Percentiles rank a stretch among this genome's conserved stretches.
phyloP scores from a whole-genome alignment of 1,140 invertebrate genomes.

The Myzus persicae region DNA sequence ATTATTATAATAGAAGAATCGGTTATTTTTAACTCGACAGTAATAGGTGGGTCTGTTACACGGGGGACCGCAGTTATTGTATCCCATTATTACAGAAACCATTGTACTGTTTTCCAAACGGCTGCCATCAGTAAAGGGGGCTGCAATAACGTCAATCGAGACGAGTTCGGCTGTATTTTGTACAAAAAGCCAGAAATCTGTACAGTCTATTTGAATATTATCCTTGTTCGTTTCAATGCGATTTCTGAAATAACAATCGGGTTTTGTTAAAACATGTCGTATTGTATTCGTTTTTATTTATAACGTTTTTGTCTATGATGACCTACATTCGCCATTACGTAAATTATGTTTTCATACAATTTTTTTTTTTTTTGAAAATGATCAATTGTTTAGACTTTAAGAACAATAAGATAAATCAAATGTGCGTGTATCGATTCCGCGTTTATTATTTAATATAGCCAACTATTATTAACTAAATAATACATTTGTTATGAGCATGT shows the following conservation, averaged over 20 bases:
- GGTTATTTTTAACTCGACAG: not conserved
- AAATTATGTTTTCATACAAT: not conserved
- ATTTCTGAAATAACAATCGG: slow-evolving; percentile 26
- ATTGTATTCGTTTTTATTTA: slow-evolving; percentile 27
- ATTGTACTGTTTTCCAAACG: not conserved
- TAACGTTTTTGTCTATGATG: not conserved
- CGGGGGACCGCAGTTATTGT: not conserved
- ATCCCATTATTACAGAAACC: not conserved
- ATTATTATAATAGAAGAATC: slow-evolving; percentile 38
- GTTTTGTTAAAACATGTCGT: not conserved
- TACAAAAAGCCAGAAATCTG: slow-evolving; percentile 24
- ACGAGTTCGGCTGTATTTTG: not conserved
- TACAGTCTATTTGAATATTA: slow-evolving; percentile 1
- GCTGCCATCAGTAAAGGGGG: not conserved
- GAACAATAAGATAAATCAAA: not conserved
- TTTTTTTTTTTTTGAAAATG: not conserved
- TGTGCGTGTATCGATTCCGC: not conserved
- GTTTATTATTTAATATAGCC: not conserved
- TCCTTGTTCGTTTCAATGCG: not conserved
- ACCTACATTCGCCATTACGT: not conserved
- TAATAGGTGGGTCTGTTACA: slow-evolving; percentile 14
- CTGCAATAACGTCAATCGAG: not conserved
- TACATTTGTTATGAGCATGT: not conserved
- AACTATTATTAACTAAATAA: not conserved
- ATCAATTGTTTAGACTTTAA: not conserved